phyloP scores from a whole-genome alignment of 2,113 vertebrate genomes.

The Ptychochromis oligacanthus region DNA sequence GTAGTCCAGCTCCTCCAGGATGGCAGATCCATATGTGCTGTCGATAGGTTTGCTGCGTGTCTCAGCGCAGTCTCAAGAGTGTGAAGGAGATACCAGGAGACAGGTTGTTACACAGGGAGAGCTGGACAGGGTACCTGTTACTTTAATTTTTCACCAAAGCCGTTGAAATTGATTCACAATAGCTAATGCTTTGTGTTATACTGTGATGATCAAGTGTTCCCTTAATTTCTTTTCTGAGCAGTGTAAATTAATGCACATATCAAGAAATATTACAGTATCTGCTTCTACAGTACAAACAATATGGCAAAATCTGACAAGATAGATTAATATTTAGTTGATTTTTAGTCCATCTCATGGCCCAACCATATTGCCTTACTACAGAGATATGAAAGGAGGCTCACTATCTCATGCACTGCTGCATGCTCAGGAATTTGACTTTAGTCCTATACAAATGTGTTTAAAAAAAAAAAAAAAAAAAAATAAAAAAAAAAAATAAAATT shows the following conservation, averaged over 20 bases:
- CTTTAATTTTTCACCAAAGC: too few relatives aligned
- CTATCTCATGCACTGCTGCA: neutral
- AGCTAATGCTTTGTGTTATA: neutral
- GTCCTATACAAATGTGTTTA: neutral
- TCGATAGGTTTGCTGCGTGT: neutral
- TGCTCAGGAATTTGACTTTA: neutral
- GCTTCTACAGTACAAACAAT: neutral
- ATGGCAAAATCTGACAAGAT: neutral
- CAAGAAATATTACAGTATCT: neutral
- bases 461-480: neutral
- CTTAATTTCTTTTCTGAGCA: neutral
- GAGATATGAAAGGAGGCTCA: neutral
- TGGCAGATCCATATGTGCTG: neutral
- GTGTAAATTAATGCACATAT: neutral
- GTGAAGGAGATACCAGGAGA: neutral
- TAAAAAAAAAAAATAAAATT: too few relatives aligned
- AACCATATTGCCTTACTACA: neutral
- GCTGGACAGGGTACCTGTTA: neutral
- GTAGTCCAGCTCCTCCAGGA: neutral
- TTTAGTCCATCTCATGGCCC: neutral
- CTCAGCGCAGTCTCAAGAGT: neutral
- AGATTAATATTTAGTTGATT: neutral
- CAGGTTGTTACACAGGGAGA: neutral
- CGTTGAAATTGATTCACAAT: too few relatives aligned
- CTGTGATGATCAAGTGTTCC: neutral